Base-by-base conservation (phyloP, 2,888 invertebrate genomes). In the Mesodorylaimus sp. region DNA sequence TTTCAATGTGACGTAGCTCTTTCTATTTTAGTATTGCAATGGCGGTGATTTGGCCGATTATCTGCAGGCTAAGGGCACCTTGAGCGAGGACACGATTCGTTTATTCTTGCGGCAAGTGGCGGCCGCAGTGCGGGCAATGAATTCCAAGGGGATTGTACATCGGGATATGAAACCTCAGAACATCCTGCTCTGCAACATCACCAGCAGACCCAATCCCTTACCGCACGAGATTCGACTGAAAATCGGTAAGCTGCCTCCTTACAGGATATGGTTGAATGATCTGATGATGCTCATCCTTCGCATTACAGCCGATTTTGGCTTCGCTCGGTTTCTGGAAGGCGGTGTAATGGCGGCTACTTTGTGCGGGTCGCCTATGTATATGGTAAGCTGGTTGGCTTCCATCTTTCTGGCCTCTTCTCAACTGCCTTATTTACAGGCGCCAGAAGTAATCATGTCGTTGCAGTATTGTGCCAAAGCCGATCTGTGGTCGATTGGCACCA, bases 341-440 rank as follows among this genome's bases (percentile, higher is more conserved):
- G 97, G 97, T 55, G 91, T 89, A 50, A 99, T 97, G 97, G 97
- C 97, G 50, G 95, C 91, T 54, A 97, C 97, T 29, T 75, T 99
- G 39, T 97, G 97, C 71, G 97, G 97, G 44, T 97, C 95, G 45
- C 97, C 97, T 16, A 97, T 97, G 97, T 97, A 97, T 68, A 97
- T 97, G 95, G 88, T 87, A 72, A 75, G 69, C 19, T 25, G n/a
- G 21, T 25, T 16, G 1, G n/a, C 21, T 28, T 23, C 36, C n/a
- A n/a, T n/a, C 3, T 7, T 3, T 50, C 21, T 45, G 27, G 10
- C 24, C 32, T 51, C 16, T n/a, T 51, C 41, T n/a, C n/a, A n/a
- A n/a, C n/a, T n/a, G n/a, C n/a, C n/a, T 21, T 44, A 47, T 29
- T 53, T 52, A 36, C 59, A 82, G 86, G 93, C 93, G 32, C 93